Conservation (phyloP, 1,140 invertebrate genomes). For the Anthonomus grandis region DNA sequence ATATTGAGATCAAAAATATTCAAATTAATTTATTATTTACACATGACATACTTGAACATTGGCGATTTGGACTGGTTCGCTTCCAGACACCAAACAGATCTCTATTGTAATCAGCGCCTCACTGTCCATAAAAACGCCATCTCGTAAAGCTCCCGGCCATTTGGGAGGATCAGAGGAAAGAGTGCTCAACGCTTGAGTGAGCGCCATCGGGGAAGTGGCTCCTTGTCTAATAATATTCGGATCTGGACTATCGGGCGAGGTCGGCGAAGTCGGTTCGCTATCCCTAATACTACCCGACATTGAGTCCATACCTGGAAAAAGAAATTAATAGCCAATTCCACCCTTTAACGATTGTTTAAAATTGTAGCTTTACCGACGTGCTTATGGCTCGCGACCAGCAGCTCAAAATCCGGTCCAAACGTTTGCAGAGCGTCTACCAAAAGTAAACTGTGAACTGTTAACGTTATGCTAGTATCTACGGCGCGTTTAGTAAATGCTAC, state of each 20-base stretch:
- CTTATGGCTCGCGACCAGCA: conserved; percentile 90
- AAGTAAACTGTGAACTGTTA: conserved; percentile 88
- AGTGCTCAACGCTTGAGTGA: conserved; percentile 57
- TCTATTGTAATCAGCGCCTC: conserved; percentile 87
- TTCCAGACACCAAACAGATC: conserved; percentile 66
- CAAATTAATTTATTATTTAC: too few species aligned
- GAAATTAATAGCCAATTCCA: neutral
- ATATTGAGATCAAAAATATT: too few species aligned
- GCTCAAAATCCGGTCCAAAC: conserved; percentile 91
- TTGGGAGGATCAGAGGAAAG: conserved; percentile 39
- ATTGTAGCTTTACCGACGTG: conserved; percentile 64
- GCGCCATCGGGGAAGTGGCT: conserved; percentile 56
- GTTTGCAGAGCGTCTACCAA: conserved; percentile 93
- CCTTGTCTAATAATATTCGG: conserved; percentile 43
- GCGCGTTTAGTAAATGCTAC: conserved; percentile 69
- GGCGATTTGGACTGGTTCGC: conserved; percentile 69
- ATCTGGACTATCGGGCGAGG: conserved; percentile 69
- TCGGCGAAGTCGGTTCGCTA: conserved; percentile 85
- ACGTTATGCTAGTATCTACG: conserved; percentile 68
- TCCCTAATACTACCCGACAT: conserved; percentile 87
- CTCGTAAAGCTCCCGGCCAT: conserved; percentile 16
- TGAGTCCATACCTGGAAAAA: conserved; percentile 72
- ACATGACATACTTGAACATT: conserved; percentile 71
- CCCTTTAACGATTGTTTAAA: neutral
- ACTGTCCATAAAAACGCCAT: conserved; percentile 51